Evolutionary conservation across 2,113 vertebrate species (phyloP).

Genomic region (Carassius carassius): DNA sequence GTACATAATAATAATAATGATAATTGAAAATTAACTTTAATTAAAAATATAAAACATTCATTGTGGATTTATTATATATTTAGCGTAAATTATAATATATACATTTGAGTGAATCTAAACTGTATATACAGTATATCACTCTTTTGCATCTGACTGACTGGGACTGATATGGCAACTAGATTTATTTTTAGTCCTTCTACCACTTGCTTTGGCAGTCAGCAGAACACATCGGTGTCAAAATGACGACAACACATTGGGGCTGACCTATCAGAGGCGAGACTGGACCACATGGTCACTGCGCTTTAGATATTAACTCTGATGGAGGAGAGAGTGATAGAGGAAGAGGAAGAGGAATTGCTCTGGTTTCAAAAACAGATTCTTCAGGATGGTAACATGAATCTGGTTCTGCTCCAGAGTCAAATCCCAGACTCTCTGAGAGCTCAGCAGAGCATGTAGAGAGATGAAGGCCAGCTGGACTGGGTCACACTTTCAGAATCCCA

Average conservation of each 20-base stretch:
- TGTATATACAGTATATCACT: too few species aligned
- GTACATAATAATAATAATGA: too few species aligned
- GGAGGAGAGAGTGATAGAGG: background rate
- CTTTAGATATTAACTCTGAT: too few species aligned
- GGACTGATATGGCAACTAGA: too few species aligned
- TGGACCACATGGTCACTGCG: background rate
- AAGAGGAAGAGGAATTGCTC: background rate
- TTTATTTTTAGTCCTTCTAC: too few species aligned
- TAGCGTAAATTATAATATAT: too few species aligned
- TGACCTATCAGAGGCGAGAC: background rate
- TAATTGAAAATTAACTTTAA: too few species aligned
- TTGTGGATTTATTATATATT: too few species aligned
- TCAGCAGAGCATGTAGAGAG: conserved; percentile 13
- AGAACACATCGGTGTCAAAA: conserved; percentile 20
- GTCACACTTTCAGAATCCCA: background rate
- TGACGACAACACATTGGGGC: conserved; percentile 17
- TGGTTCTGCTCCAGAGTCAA: conserved; percentile 1
- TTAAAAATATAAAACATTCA: too few species aligned
- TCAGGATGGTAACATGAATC: background rate
- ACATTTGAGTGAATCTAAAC: too few species aligned
- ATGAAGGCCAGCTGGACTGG: background rate
- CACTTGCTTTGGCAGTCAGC: background rate
- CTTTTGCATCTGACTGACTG: too few species aligned
- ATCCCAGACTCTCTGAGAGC: background rate
- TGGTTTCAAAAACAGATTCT: conserved; percentile 4